phyloP scores from a whole-genome alignment of 2,797 vertebrate species.

The Podarcis lilfordi region DNA sequence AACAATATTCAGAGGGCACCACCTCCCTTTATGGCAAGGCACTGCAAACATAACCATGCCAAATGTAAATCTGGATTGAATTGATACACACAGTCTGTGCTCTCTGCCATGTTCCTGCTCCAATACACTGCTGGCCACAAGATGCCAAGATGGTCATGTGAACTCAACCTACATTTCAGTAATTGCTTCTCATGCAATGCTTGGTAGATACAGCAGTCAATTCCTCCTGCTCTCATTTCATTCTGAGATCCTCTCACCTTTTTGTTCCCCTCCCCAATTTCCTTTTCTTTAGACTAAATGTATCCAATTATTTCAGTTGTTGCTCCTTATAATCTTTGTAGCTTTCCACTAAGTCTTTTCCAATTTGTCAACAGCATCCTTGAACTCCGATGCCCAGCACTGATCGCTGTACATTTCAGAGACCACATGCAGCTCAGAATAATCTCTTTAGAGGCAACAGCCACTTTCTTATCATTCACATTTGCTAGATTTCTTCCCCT shows the following conservation, averaged over 20 bases:
- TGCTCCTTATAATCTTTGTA: neutral
- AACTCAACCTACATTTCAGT: neutral
- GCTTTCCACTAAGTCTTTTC: neutral
- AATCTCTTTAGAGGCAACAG: neutral
- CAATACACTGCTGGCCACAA: neutral
- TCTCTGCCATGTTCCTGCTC: no score
- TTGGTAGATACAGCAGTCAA: neutral
- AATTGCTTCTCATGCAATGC: neutral
- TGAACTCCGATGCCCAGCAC: neutral
- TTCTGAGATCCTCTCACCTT: neutral
- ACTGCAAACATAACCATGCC: neutral
- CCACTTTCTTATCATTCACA: neutral
- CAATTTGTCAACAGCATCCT: constrained; percentile 3
- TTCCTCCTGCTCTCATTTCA: neutral
- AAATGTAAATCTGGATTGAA: neutral
- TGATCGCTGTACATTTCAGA: neutral
- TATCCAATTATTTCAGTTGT: neutral
- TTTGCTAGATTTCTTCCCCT: constrained; percentile 1
- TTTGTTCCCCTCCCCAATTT: neutral
- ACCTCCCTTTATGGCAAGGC: neutral
- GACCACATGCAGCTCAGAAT: neutral
- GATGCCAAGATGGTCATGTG: neutral
- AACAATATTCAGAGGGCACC: no score
- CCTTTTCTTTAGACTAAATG: neutral
- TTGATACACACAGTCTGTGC: neutral